These are phyloP conservation scores for Pseudanteris insignis DNA, from an alignment of 2,888 invertebrate species.

Conservation along the genomic window DNA sequence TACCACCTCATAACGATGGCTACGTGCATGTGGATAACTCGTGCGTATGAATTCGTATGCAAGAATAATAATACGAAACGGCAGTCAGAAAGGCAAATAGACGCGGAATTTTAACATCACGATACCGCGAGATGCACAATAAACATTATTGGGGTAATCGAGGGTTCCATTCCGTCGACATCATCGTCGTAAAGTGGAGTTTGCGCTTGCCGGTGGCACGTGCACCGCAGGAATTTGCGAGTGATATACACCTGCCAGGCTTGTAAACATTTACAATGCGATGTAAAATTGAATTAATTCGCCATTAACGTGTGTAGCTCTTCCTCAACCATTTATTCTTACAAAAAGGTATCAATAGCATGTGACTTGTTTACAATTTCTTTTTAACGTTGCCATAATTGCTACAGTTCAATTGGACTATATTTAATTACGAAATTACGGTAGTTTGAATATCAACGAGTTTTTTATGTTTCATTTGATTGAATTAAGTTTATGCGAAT, in stretches of 20 bases:
- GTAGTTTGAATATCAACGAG: too few relatives aligned
- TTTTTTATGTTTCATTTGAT: too few relatives aligned
- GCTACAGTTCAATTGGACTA: too few relatives aligned
- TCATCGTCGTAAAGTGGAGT: slow-evolving; percentile 40
- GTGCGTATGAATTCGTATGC: slow-evolving; percentile 15
- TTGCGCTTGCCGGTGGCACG: slow-evolving; percentile 45
- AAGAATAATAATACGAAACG: too few relatives aligned
- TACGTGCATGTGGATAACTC: too few relatives aligned
- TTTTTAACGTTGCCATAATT: too few relatives aligned
- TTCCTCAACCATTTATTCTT: not conserved
- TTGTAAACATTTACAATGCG: slow-evolving; percentile 62
- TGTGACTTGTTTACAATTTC: too few relatives aligned
- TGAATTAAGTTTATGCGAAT: too few relatives aligned
- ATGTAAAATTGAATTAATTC: slow-evolving; percentile 65
- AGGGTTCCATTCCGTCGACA: slow-evolving; percentile 33
- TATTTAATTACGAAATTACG: too few relatives aligned
- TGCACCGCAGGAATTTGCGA: slow-evolving; percentile 42
- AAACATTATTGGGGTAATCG: slow-evolving; percentile 43
- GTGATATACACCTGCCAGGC: slow-evolving; percentile 55
- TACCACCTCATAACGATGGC: too few relatives aligned
- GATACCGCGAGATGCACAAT: slow-evolving; percentile 27
- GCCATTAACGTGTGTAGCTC: slow-evolving; percentile 56
- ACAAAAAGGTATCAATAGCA: too few relatives aligned
- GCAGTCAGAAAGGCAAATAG: slow-evolving; percentile 17
- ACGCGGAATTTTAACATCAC: slow-evolving; percentile 24